phyloP scores from a whole-genome alignment of 2,113 vertebrate genomes.

The Paradoxurus hermaphroditus region DNA sequence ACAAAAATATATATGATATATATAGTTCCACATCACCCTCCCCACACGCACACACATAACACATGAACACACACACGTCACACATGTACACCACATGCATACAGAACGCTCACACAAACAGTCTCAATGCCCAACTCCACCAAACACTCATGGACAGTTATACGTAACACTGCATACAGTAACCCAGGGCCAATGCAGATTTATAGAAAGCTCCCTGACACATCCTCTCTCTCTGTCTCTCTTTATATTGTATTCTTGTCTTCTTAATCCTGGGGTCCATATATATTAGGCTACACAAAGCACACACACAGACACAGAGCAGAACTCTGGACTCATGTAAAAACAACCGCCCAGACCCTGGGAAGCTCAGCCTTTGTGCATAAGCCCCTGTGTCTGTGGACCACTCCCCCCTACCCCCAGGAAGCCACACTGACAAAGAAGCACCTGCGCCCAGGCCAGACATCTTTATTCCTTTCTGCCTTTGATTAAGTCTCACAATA shows the following conservation, averaged over 20 bases:
- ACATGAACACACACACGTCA: neutral
- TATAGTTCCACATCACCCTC: fast-evolving
- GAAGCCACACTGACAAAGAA: slow-evolving; percentile 68
- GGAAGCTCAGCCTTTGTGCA: slow-evolving; percentile 61
- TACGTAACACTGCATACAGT: neutral
- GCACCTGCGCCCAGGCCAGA: slow-evolving; percentile 70
- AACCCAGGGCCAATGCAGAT: neutral
- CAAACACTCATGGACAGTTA: neutral
- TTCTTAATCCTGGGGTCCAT: slow-evolving; percentile 29
- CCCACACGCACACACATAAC: neutral
- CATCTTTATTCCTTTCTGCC: slow-evolving; percentile 76
- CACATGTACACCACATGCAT: neutral
- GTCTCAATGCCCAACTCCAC: too few relatives aligned
- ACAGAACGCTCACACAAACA: neutral
- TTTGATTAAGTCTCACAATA: slow-evolving; percentile 76
- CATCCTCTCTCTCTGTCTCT: neutral
- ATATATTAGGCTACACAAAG: slow-evolving; percentile 29
- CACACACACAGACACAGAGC: slow-evolving; percentile 54
- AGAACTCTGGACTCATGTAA: slow-evolving; percentile 39
- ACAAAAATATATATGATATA: neutral
- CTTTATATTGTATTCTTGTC: neutral
- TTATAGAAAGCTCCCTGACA: neutral
- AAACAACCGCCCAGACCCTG: slow-evolving; percentile 42
- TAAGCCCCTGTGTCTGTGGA: slow-evolving; percentile 45
- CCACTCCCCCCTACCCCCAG: slow-evolving; percentile 58